Conservation (phyloP, 1,140 invertebrate genomes). For the Protaetia brevitarsis region DNA sequence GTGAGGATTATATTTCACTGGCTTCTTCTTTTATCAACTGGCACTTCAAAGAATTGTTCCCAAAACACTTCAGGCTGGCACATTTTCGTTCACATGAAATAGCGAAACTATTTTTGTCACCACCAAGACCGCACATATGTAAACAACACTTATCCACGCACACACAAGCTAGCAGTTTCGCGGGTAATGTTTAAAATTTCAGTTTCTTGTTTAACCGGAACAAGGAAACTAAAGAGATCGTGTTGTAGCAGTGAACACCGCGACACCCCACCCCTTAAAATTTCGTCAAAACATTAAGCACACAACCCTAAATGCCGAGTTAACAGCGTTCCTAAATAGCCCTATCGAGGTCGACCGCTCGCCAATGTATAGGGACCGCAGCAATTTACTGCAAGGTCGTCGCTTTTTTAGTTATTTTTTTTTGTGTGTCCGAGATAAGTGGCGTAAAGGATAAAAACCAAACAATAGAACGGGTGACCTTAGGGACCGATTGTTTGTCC, state of each 20-base stretch:
- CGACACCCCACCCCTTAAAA: slow-evolving; percentile 4
- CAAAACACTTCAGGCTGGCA: not conserved
- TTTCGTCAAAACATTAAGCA: slow-evolving; percentile 38
- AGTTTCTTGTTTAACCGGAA: not conserved
- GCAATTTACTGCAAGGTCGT: slow-evolving; percentile 20
- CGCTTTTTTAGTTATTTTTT: slow-evolving; percentile 19
- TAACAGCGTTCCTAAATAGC: slow-evolving; percentile 34
- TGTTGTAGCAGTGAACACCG: not conserved
- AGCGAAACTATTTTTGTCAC: slow-evolving; percentile 7
- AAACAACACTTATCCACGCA: not conserved
- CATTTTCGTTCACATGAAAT: not conserved
- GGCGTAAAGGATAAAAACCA: not conserved
- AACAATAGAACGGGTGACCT: slow-evolving; percentile 13
- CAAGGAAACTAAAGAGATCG: not conserved
- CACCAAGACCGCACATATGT: not conserved
- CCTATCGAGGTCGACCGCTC: slow-evolving; percentile 36
- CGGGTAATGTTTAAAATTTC: not conserved
- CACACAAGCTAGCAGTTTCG: not conserved
- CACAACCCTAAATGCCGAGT: slow-evolving; percentile 41
- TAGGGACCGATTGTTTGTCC: not conserved
- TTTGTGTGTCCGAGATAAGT: not conserved
- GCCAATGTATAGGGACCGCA: slow-evolving; percentile 24
- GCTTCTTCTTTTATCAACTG: not conserved
- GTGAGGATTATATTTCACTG: slow-evolving; percentile 8
- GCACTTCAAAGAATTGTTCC: slow-evolving; percentile 10